Conservation (phyloP, 2,113 vertebrate genomes). For the Tragelaphus scriptus region DNA sequence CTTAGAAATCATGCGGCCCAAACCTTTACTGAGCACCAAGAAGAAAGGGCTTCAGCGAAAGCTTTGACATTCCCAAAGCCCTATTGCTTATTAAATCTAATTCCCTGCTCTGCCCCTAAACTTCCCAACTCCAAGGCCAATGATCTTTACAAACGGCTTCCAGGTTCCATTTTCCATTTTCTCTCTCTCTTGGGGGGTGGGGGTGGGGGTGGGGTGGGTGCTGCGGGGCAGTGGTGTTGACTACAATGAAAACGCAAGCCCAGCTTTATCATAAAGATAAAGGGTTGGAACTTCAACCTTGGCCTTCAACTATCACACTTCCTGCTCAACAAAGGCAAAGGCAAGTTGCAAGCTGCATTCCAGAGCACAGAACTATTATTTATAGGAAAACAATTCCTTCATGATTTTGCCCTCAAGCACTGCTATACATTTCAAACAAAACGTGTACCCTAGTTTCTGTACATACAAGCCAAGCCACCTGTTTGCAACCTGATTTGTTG, state of each 20-base stretch:
- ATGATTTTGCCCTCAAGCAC: background rate
- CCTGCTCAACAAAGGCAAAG: background rate
- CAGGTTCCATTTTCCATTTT: background rate
- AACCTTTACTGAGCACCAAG: background rate
- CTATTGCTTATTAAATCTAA: background rate
- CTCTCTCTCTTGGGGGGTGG: background rate
- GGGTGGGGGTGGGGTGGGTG: background rate
- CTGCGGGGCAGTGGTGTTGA: background rate
- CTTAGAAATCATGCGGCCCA: background rate
- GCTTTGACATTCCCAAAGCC: no score
- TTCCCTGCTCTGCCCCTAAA: background rate
- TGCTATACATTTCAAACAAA: background rate
- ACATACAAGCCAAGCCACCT: background rate
- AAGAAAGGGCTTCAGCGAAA: background rate
- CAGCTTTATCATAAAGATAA: background rate
- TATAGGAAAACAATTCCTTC: background rate
- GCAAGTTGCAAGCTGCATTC: background rate
- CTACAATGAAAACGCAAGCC: background rate
- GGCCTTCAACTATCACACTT: background rate
- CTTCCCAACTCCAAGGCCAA: background rate
- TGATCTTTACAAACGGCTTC: no score
- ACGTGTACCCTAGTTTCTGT: background rate
- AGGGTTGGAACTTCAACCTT: background rate
- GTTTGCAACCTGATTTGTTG: background rate
- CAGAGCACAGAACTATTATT: background rate